phyloP scores from a whole-genome alignment of 2,888 invertebrate genomes.

The Drosophila sordidapex region DNA sequence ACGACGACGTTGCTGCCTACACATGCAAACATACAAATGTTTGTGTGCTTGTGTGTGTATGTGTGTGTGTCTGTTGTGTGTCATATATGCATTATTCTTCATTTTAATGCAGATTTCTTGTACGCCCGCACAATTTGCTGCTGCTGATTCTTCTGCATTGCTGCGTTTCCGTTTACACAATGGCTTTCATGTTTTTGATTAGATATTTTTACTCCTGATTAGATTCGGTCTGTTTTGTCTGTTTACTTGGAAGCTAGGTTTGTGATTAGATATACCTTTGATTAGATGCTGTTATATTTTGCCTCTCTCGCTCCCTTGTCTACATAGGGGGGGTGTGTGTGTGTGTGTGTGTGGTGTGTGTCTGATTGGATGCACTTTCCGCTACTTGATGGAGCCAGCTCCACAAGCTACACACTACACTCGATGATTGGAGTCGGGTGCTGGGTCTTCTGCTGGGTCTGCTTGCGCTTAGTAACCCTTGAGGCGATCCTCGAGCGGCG shows the following conservation, averaged over 20 bases:
- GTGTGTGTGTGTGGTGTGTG: conserved; percentile 10
- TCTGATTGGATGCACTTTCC: conserved; percentile 30
- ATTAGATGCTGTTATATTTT: conserved; percentile 6
- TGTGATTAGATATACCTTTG: conserved; percentile 14
- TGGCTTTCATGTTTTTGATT: conserved; percentile 29
- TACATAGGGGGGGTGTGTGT: neutral
- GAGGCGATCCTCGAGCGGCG: conserved; percentile 84
- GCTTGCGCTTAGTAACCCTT: conserved; percentile 81
- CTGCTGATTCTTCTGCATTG: conserved; percentile 5
- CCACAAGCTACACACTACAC: conserved; percentile 35
- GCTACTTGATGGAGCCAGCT: conserved; percentile 66
- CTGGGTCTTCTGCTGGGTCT: neutral
- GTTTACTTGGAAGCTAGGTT: conserved; percentile 8
- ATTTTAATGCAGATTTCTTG: conserved; percentile 6
- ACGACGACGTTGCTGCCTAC: conserved; percentile 60
- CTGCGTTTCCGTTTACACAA: conserved; percentile 17
- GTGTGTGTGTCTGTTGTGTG: conserved; percentile 5
- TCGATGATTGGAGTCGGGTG: conserved; percentile 8
- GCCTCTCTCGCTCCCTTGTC: neutral
- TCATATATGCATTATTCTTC: conserved; percentile 3
- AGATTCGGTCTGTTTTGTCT: conserved; percentile 29
- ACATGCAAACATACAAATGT: conserved; percentile 1
- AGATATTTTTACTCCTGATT: conserved; percentile 30
- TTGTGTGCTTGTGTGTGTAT: conserved; percentile 2
- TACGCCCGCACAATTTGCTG: neutral